A percentile compares a stretch with the other conserved stretches of the same genome.
Conservation (phyloP, 1,140 invertebrate genomes). For the Ruditapes philippinarum region DNA sequence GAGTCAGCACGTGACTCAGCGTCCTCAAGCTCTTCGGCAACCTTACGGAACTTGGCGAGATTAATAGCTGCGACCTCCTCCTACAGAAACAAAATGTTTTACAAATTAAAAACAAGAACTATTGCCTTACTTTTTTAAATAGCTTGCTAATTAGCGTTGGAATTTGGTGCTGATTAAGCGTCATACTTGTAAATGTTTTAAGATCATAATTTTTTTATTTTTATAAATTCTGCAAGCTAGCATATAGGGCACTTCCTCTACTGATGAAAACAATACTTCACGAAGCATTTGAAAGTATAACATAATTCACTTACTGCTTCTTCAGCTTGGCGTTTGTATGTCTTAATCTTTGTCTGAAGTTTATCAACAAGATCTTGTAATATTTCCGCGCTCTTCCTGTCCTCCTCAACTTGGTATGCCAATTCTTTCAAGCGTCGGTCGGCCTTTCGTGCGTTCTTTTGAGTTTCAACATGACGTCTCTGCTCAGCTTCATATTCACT, state of each 20-base stretch:
- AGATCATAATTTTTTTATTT: background rate
- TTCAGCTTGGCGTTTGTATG: slow-evolving; percentile 99
- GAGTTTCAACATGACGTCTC: slow-evolving; percentile 94
- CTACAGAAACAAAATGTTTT: no score
- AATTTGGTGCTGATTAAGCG: background rate
- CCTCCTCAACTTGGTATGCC: slow-evolving; percentile 96
- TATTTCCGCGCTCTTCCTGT: slow-evolving; percentile 98
- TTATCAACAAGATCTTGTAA: slow-evolving; percentile 99
- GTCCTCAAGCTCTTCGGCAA: slow-evolving; percentile 99
- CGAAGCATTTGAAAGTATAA: no score
- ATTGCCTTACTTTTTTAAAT: background rate
- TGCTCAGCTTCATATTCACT: slow-evolving; percentile 99
- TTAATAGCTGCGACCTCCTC: slow-evolving; percentile 99
- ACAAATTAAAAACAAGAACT: background rate
- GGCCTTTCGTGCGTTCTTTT: slow-evolving; percentile 92
- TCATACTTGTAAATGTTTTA: background rate
- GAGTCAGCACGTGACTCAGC: slow-evolving; percentile 99
- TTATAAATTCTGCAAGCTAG: background rate
- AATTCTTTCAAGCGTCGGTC: slow-evolving; percentile 90
- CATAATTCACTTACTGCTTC: slow-evolving; percentile 91
- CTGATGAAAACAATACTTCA: no score
- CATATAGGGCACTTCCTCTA: no score
- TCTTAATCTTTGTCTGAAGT: slow-evolving; percentile 99
- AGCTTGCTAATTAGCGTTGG: background rate
- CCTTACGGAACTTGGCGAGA: slow-evolving; percentile 99